Percentiles rank a stretch among this genome's conserved stretches.
Evolutionary conservation across 2,113 vertebrate species (phyloP).

Genomic region (Lepus americanus): DNA sequence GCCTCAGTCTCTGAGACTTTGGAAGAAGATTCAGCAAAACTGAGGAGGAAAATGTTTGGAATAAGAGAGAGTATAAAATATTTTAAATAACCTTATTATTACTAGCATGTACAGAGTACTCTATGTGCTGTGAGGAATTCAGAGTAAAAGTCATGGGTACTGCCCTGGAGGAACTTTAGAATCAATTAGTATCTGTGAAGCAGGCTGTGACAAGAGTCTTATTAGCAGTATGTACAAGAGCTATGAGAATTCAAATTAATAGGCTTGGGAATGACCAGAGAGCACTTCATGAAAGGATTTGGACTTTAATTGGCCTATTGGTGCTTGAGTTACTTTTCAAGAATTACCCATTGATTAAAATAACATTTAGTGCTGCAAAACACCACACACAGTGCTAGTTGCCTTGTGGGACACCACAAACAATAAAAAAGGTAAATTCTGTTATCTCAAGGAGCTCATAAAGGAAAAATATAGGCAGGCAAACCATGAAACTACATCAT

Average conservation of each 20-base stretch:
- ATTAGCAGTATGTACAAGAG: not conserved
- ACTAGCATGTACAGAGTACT: constrained; percentile 18
- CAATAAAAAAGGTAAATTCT: not conserved
- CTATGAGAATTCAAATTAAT: not conserved
- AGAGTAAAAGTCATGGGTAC: not conserved
- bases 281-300: constrained; percentile 21
- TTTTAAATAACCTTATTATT: constrained; percentile 8
- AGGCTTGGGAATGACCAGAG: not conserved
- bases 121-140: not conserved
- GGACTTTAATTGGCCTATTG: not conserved
- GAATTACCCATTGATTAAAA: not conserved
- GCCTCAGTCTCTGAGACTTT: not conserved
- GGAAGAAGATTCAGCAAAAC: not conserved
- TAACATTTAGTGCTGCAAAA: not conserved
- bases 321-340: constrained; percentile 49
- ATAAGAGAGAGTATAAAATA: not conserved
- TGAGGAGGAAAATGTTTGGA: not conserved
- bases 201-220: not conserved
- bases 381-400: not conserved
- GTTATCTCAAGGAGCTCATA: not conserved
- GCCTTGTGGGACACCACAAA: not conserved
- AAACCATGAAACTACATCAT: not conserved
- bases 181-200: not conserved
- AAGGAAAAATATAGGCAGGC: not conserved
- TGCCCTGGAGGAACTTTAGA: not conserved